Percentiles rank a stretch among this genome's conserved stretches.
phyloP scores from a whole-genome alignment of 2,797 vertebrate genomes.

The Sitta carolinensis region DNA sequence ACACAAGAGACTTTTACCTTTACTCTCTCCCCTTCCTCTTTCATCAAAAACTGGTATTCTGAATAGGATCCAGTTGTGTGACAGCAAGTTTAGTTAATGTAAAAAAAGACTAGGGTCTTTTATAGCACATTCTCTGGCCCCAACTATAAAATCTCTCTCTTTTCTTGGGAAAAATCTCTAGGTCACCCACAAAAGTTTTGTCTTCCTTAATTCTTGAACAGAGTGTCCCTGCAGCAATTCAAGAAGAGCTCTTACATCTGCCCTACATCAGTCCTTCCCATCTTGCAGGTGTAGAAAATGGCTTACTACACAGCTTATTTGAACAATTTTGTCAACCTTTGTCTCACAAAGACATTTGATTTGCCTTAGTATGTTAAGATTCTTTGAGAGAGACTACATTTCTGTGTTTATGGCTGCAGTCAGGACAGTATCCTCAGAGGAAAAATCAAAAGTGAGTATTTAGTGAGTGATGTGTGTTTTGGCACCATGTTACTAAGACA shows the following conservation, averaged over 20 bases:
- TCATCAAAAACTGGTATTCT: background rate
- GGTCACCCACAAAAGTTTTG: background rate
- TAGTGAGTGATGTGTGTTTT: background rate
- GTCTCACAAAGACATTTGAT: background rate
- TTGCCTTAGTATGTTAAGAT: background rate
- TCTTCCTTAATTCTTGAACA: background rate
- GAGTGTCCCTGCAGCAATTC: background rate
- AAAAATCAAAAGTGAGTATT: background rate
- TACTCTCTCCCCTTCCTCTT: background rate
- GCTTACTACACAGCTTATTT: background rate
- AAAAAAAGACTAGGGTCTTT: background rate
- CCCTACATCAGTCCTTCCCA: background rate
- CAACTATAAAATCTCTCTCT: background rate
- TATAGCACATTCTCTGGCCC: background rate
- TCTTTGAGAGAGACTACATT: background rate
- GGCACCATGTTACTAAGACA: background rate
- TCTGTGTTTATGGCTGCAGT: background rate
- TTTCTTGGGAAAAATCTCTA: background rate
- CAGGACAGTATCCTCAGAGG: background rate
- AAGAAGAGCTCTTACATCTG: background rate
- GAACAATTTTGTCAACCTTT: background rate
- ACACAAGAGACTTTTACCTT: background rate
- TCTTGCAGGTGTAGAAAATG: background rate
- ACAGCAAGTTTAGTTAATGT: background rate
- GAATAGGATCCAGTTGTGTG: background rate